A percentile compares a stretch with the other conserved stretches of the same genome.
Evolutionary conservation across 64 coral and sea anemone genomes (phyloP).

Genomic region (Cladopsammia gracilis): DNA sequence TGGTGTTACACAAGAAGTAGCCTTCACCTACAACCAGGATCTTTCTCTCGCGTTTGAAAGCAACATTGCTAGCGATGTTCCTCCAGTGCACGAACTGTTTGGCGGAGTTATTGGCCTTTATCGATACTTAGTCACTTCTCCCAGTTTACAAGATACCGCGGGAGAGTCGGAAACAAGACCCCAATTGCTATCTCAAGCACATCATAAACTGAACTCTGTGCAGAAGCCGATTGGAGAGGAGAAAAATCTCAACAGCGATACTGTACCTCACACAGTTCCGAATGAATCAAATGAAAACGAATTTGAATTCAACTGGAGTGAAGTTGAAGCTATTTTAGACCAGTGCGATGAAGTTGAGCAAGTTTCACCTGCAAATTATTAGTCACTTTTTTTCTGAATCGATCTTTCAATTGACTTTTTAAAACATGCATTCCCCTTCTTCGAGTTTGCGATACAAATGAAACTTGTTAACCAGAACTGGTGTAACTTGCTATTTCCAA

Average conservation of each 20-base stretch:
- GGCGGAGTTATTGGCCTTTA: neutral
- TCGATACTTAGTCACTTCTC: neutral
- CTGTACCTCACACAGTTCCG: neutral
- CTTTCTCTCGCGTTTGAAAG: neutral
- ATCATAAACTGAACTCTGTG: neutral
- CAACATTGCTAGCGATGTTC: neutral
- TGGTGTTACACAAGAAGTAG: neutral
- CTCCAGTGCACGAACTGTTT: constrained; percentile 14
- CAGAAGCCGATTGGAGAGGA: neutral
- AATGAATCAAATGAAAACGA: too few relatives aligned
- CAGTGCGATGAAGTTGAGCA: neutral
- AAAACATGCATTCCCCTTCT: too few relatives aligned
- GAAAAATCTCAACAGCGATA: neutral
- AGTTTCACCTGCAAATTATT: too few relatives aligned
- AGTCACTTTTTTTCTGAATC: too few relatives aligned
- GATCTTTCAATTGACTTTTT: too few relatives aligned
- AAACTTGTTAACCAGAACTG: too few relatives aligned
- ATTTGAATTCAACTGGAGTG: neutral
- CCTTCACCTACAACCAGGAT: constrained; percentile 6
- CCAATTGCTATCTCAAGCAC: neutral
- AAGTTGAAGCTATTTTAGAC: neutral
- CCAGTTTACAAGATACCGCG: too few relatives aligned
- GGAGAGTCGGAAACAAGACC: neutral
- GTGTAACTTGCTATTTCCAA: too few relatives aligned
- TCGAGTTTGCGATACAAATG: too few relatives aligned